phyloP scores from a whole-genome alignment of 2,888 invertebrate species.

The Eristalis tenax region DNA sequence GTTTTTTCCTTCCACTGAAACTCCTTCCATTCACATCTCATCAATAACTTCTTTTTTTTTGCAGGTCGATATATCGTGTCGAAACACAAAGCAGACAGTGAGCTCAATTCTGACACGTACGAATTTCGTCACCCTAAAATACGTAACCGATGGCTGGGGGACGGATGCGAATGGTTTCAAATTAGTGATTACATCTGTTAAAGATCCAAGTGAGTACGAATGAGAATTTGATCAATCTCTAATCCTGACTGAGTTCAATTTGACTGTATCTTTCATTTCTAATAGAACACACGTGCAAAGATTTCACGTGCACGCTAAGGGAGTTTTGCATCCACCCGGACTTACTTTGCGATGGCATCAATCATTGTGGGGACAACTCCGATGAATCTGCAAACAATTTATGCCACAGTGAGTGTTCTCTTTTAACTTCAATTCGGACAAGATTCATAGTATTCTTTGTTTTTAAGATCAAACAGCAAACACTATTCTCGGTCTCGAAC shows the following conservation, averaged over 20 bases:
- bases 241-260: neutral
- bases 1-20: neutral
- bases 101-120: conserved; percentile 94
- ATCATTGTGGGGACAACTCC: conserved; percentile 96
- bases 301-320: conserved; percentile 92
- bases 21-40: neutral
- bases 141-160: conserved; percentile 96
- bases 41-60: conserved; percentile 74
- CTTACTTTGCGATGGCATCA: conserved; percentile 94
- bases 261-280: conserved; percentile 8
- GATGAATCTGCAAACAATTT: conserved; percentile 93
- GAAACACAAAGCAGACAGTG: conserved; percentile 93
- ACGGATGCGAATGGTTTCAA: conserved; percentile 95
- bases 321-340: conserved; percentile 96
- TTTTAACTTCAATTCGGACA: too few species aligned
- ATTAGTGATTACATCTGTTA: conserved; percentile 95
- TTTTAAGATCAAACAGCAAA: conserved; percentile 84
- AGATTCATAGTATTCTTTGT: too few species aligned
- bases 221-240: neutral
- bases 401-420: conserved; percentile 89
- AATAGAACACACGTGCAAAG: conserved; percentile 93
- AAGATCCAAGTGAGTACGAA: conserved; percentile 92
- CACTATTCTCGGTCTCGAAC: conserved; percentile 87
- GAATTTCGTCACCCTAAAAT: conserved; percentile 96
- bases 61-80: conserved; percentile 95